phyloP scores from a whole-genome alignment of 2,888 invertebrate genomes.

The Didymodactylos carnosus region DNA sequence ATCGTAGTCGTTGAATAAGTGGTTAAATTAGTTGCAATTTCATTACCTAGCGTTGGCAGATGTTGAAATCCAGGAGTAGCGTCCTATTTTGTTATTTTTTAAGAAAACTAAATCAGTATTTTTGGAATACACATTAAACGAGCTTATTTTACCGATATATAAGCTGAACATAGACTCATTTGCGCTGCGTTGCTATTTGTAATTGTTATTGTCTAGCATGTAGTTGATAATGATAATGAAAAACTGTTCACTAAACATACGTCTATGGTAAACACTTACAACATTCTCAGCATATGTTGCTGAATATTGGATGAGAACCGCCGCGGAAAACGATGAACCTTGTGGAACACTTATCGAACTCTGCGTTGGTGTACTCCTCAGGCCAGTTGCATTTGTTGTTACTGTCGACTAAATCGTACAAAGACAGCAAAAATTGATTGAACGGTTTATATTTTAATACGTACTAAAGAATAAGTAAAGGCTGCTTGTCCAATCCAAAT shows the following conservation, averaged over 20 bases:
- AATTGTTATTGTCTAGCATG: too few relatives aligned
- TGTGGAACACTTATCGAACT: too few relatives aligned
- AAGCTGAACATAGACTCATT: neutral
- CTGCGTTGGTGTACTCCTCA: too few relatives aligned
- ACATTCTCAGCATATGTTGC: neutral
- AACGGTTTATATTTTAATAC: neutral
- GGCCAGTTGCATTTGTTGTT: too few relatives aligned
- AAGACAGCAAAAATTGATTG: neutral
- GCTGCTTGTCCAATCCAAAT: slow-evolving; percentile 30
- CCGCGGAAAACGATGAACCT: neutral
- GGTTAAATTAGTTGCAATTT: neutral
- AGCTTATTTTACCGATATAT: neutral
- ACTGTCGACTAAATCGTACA: too few relatives aligned
- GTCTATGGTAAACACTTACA: too few relatives aligned
- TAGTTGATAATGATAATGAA: too few relatives aligned
- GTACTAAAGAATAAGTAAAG: slow-evolving; percentile 17
- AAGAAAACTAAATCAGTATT: neutral
- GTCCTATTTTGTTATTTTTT: neutral
- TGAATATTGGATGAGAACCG: neutral
- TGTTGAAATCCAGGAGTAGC: neutral
- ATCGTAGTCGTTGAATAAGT: neutral
- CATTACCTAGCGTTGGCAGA: neutral
- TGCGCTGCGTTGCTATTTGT: neutral
- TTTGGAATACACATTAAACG: neutral
- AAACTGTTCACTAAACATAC: too few relatives aligned